These are phyloP conservation scores for Pseudocheirus occidentalis DNA, from an alignment of 2,797 vertebrate genomes.

Conservation along the genomic window DNA sequence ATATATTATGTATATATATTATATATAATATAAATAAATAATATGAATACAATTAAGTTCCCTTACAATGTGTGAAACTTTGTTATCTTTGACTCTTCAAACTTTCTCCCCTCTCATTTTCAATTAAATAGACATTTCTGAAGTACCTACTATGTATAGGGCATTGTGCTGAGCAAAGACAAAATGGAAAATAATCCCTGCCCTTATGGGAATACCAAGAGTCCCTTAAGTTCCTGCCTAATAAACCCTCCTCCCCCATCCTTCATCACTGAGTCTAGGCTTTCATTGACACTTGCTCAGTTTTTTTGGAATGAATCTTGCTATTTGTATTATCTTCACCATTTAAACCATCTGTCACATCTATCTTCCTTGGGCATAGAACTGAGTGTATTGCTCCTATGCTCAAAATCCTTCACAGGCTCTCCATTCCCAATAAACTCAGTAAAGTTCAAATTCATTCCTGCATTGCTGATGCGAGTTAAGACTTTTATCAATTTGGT, in stretches of 20 bases:
- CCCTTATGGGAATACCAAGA: background rate
- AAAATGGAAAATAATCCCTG: background rate
- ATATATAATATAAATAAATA: too few species aligned
- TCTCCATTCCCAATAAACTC: background rate
- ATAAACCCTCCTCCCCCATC: background rate
- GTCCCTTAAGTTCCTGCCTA: background rate
- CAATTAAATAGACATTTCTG: background rate
- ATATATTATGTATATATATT: too few species aligned
- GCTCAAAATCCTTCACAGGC: background rate
- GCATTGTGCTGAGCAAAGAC: background rate
- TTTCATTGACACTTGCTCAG: background rate
- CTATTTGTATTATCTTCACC: background rate
- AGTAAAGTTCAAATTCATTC: background rate
- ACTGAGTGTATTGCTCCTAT: background rate
- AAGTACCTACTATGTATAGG: background rate
- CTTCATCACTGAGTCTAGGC: background rate
- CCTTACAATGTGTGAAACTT: background rate
- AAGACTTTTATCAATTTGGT: background rate
- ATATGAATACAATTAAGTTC: background rate
- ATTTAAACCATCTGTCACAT: background rate
- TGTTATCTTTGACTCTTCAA: background rate
- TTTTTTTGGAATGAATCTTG: background rate
- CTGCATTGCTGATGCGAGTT: background rate
- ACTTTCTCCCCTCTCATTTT: background rate
- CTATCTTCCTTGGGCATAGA: background rate